Evolutionary conservation across 2,113 vertebrate genomes (phyloP).

Genomic region (Ochotona curzoniae): DNA sequence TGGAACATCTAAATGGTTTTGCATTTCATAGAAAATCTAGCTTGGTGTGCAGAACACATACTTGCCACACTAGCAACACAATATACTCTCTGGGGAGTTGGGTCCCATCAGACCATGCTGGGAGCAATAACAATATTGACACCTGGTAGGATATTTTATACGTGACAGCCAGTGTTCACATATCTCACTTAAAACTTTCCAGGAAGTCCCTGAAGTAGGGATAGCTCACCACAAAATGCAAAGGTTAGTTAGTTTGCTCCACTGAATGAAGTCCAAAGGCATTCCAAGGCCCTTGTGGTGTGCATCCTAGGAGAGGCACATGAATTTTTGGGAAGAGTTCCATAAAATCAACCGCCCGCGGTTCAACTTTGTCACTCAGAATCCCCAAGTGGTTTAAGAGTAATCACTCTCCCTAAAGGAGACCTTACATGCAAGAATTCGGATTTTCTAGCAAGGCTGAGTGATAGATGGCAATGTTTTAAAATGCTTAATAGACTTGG

Average conservation of each 20-base stretch:
- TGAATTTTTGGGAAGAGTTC: conserved; percentile 72
- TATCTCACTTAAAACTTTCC: conserved; percentile 16
- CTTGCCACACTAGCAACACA: neutral
- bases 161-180: neutral
- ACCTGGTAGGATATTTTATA: neutral
- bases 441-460: conserved; percentile 58
- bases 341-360: conserved; percentile 64
- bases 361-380: conserved; percentile 78
- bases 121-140: neutral
- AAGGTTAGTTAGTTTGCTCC: conserved; percentile 65
- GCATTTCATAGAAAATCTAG: neutral
- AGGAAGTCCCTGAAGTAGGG: conserved; percentile 24
- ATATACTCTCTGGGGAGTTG: neutral
- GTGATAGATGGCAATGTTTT: conserved; percentile 65
- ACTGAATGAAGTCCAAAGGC: conserved; percentile 77
- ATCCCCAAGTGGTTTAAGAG: conserved; percentile 64
- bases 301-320: conserved; percentile 65
- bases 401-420: conserved; percentile 55
- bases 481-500: conserved; percentile 68
- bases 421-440: conserved; percentile 63
- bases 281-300: conserved; percentile 51
- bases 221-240: conserved; percentile 58
- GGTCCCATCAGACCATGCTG: neutral
- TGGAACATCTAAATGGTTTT: conserved; percentile 24
- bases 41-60: neutral